phyloP scores from a whole-genome alignment of 2,888 invertebrate species.

The Drosophila ustulata region DNA sequence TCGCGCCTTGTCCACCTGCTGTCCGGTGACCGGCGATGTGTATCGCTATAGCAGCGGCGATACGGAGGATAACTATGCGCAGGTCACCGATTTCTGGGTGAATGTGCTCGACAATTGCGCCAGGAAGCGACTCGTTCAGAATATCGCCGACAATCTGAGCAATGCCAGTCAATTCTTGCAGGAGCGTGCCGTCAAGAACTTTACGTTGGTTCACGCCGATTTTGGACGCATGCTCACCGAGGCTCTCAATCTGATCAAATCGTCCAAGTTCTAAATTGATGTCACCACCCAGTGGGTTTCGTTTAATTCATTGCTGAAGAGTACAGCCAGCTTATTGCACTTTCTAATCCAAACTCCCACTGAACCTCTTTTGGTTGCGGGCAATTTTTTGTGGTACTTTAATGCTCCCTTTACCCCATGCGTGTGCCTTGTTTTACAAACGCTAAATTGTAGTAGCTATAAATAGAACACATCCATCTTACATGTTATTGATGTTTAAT shows the following conservation, averaged over 20 bases:
- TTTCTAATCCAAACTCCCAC: slow-evolving; percentile 26
- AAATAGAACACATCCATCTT: slow-evolving; percentile 18
- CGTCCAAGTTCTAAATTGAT: slow-evolving; percentile 86
- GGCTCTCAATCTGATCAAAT: slow-evolving; percentile 87
- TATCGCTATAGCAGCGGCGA: slow-evolving; percentile 92
- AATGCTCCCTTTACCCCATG: slow-evolving; percentile 29
- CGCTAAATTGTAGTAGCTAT: slow-evolving; percentile 39
- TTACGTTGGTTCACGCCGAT: slow-evolving; percentile 91
- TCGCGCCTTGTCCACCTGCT: slow-evolving; percentile 86
- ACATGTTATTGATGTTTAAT: slow-evolving; percentile 40
- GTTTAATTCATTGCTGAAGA: slow-evolving; percentile 10
- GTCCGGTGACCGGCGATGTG: slow-evolving; percentile 90
- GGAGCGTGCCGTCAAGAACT: slow-evolving; percentile 94
- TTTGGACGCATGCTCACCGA: slow-evolving; percentile 91
- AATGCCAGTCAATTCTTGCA: slow-evolving; percentile 94
- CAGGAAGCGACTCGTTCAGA: slow-evolving; percentile 90
- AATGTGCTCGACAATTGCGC: slow-evolving; percentile 91
- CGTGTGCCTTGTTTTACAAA: slow-evolving; percentile 47
- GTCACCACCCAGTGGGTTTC: slow-evolving; percentile 22
- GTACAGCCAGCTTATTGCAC: slow-evolving; percentile 30
- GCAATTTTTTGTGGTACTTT: slow-evolving; percentile 38
- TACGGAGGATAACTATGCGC: slow-evolving; percentile 95
- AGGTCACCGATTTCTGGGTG: slow-evolving; percentile 92
- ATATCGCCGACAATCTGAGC: slow-evolving; percentile 92
- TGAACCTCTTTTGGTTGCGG: slow-evolving; percentile 59